phyloP scores from a whole-genome alignment of 2,888 invertebrate genomes.

The Octonoba sinensis region DNA sequence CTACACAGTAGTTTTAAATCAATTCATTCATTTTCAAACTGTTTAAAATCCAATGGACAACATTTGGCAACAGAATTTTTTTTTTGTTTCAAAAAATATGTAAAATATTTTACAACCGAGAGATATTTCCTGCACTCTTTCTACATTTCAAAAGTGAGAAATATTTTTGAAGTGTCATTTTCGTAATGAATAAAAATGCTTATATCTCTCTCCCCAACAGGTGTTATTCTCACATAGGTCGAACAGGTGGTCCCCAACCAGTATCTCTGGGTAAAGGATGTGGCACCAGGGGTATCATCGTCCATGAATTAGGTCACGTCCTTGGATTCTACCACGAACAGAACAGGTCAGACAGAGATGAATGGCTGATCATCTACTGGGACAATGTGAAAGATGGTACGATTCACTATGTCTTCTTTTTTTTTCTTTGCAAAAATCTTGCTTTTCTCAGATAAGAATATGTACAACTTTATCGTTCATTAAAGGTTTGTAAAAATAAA shows the following conservation, averaged over 20 bases:
- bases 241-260: slow-evolving; percentile 29
- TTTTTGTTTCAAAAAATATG: no score
- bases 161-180: background rate
- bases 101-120: no score
- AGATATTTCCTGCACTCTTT: no score
- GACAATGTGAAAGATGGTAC: slow-evolving; percentile 67
- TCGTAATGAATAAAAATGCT: background rate
- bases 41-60: no score
- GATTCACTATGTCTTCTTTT: background rate
- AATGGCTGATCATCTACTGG: slow-evolving; percentile 68
- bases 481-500: background rate
- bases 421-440: no score
- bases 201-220: slow-evolving; percentile 1
- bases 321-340: slow-evolving; percentile 70
- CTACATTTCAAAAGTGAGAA: no score
- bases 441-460: no score
- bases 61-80: no score
- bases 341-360: slow-evolving; percentile 69
- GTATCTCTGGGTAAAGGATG: slow-evolving; percentile 55
- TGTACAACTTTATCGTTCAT: background rate
- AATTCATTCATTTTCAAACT: no score
- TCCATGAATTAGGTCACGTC: slow-evolving; percentile 53
- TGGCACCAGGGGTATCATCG: slow-evolving; percentile 28
- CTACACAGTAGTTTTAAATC: no score
- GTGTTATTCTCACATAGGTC: slow-evolving; percentile 43